Evolutionary conservation across 2,797 vertebrate species (phyloP), one percentile per base, ranked within the genome.

Genomic region (Macrochelys suwanniensis): DNA sequence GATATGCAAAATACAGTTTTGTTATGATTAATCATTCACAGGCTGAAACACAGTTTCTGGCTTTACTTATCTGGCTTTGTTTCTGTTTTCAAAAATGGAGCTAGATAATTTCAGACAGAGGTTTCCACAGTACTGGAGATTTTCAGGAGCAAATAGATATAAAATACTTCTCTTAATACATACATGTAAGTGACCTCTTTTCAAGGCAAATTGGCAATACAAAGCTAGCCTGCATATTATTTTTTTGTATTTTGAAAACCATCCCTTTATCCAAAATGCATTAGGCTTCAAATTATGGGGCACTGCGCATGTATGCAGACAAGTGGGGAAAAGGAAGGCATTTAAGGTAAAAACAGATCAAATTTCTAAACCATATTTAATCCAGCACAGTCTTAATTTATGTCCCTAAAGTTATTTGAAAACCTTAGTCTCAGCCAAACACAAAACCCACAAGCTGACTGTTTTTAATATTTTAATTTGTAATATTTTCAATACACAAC

Each of bases 361-460:
- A 42, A 77, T 90, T 91, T 89, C 80, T 85, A 91, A 92, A 56
- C 2, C 12, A 42, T 94, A 83, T 68, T 89, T 93, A 93, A 93
- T 68, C 37, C 45, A 89, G 37, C 7, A 5, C 2, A 80, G 12
- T 85, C 94, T 93, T 85, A 85, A 95, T 82, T 89, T 93, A 95
- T 15, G 50, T 8, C 13, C 9, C 23, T 80, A 19, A 90, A 90
- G 10, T 82, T 85, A 80, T 51, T 47, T 91, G 53, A 23, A 94
- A 92, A 74, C 4, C 5, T 78, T 49, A 50, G 21, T 65, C 10
- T 33, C 19, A 87, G 89, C 1, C 77, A 91, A 89, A 93, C 19
- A 88, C 42, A 88, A 94, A 89, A 50, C 19, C 16, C 85, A 93
- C 37, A 89, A 84, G 79, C 8, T 1, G 26, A 81, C 28, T 87